Base-by-base conservation (phyloP, 2,797 vertebrate genomes). In the Platalea minor region DNA sequence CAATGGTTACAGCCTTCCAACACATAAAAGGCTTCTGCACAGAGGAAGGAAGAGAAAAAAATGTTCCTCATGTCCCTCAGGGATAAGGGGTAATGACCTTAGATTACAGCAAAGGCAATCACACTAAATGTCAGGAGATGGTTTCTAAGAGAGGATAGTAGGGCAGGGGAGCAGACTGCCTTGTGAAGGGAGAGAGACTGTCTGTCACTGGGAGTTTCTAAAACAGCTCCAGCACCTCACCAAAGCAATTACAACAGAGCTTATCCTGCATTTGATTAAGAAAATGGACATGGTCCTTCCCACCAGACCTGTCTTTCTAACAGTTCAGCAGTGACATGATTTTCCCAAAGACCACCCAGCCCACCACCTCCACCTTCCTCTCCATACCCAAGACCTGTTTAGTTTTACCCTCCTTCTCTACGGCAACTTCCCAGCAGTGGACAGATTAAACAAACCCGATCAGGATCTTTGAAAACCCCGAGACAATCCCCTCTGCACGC, bases 21-120 rank as follows among this genome's bases (percentile, higher is more conserved):
- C n/a, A 76, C 41, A 94, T 96, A 53, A 96, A 92, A 85, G 91
- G 54, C 76, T 93, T 91, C 61, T 77, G 61, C 56, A 64, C n/a
- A 69, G 61, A 64, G 63, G 69, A 51, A 69, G 46, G 37, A 54
- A 78, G 35, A 48, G 31, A 2, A 76, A 75, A 73, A 76, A 39
- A 19, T 6, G 6, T 19, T 68, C 69, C 23, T 37, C 9, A 1
- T 2, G 68, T 77, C 48, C 80, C 76, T 69, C 28, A 2, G 35
- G 86, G 89, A 35, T 3, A 33, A 53, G 64, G 75, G 50, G 56
- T 24, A 17, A 15, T 70, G 60, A 64, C 14, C 41, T 70, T 43
- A 7, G 53, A 46, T 41, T 11, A n/a, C n/a, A 41, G 69, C 48
- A 72, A 41, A 61, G 45, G 50, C 63, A 84, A 41, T 8, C 0